Percentiles rank a stretch among this genome's conserved stretches.
phyloP scores from a whole-genome alignment of 2,113 vertebrate species.

The Ploceus nigricollis region DNA sequence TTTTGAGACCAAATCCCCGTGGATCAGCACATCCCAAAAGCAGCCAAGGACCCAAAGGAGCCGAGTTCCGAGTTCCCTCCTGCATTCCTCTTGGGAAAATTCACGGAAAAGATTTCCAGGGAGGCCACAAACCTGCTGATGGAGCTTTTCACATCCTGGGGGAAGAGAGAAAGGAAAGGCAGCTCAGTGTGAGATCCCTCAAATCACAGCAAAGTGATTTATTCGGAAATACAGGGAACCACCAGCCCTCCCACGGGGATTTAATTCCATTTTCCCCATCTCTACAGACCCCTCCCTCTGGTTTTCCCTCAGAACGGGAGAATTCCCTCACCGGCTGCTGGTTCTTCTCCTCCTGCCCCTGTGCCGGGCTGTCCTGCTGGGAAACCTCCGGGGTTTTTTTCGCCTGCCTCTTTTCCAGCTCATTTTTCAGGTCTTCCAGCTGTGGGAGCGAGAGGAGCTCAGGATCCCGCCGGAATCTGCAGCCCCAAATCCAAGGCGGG shows the following conservation, averaged over 20 bases:
- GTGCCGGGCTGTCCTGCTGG: not conserved
- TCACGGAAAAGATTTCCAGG: fast-evolving
- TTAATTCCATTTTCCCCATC: not conserved
- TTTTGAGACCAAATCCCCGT: not conserved
- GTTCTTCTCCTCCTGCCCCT: not conserved
- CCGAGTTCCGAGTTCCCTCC: not conserved
- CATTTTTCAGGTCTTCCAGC: conserved; percentile 33
- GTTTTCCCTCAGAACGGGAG: not conserved
- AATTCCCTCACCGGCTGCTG: not conserved
- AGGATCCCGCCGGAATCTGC: fast-evolving
- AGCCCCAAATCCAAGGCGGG: not conserved
- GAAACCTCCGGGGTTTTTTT: not conserved
- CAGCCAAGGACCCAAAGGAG: not conserved
- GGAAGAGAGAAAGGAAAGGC: not conserved
- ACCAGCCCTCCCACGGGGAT: too few relatives aligned
- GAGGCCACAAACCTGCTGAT: not conserved
- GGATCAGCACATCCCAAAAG: not conserved
- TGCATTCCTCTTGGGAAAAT: fast-evolving
- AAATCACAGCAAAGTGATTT: not conserved
- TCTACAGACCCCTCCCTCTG: not conserved
- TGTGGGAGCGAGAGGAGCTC: not conserved
- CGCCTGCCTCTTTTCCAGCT: not conserved
- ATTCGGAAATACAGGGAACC: fast-evolving
- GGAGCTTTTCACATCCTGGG: not conserved
- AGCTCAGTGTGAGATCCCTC: fast-evolving